These are phyloP conservation scores for Maniola jurtina DNA, from an alignment of 1,140 invertebrate species.

Conservation along the genomic window DNA sequence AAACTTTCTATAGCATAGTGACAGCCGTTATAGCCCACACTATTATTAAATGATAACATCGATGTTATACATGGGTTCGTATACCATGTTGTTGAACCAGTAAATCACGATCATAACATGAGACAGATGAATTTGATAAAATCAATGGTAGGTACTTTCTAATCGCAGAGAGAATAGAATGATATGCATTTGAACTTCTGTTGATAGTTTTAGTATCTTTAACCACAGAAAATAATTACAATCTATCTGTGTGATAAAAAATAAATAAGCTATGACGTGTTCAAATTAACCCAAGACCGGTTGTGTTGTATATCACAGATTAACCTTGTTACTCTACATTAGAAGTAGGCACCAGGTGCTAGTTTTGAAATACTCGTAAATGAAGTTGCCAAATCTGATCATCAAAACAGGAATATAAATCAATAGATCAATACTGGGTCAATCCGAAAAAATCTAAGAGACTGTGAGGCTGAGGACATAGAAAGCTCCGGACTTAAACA, in stretches of 20 bases:
- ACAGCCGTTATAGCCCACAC: conserved; percentile 39
- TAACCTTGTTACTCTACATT: background rate
- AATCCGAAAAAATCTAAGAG: background rate
- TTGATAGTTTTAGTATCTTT: background rate
- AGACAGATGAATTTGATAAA: conserved; percentile 33
- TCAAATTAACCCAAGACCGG: background rate
- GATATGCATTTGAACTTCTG: conserved; percentile 21
- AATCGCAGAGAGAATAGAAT: conserved; percentile 33
- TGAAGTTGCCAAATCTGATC: background rate
- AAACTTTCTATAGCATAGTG: conserved; percentile 47
- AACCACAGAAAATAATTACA: background rate
- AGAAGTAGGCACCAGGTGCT: background rate
- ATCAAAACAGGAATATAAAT: background rate
- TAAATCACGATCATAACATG: conserved; percentile 33
- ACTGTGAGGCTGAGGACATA: conserved; percentile 46
- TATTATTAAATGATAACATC: conserved; percentile 53
- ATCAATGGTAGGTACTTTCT: conserved; percentile 35
- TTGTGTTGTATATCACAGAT: background rate
- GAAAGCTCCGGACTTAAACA: conserved; percentile 61
- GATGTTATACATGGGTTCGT: conserved; percentile 30
- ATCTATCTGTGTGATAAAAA: background rate
- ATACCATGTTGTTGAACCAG: conserved; percentile 26
- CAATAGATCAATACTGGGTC: background rate
- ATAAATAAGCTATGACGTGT: no score
- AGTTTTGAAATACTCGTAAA: background rate